Percentiles rank a stretch among this genome's conserved stretches.
Evolutionary conservation across 2,888 invertebrate species (phyloP).

Genomic region (Aromia moschata): DNA sequence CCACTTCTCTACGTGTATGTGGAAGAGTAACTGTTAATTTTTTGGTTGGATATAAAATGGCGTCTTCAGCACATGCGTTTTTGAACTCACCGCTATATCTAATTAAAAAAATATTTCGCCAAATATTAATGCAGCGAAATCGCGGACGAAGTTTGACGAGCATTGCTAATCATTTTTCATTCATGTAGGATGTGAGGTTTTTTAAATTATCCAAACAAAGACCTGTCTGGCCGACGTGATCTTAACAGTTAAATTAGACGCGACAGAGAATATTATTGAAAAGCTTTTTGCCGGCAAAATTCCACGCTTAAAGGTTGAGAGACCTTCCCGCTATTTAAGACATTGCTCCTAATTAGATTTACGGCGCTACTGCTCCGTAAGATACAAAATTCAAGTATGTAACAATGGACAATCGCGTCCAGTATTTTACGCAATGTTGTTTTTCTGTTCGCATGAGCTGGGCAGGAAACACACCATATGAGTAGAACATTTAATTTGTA

Average conservation of each 20-base stretch:
- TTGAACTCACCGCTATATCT: too few relatives aligned
- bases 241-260: conserved; percentile 13
- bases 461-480: conserved; percentile 57
- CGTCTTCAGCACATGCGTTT: too few relatives aligned
- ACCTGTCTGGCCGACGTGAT: neutral
- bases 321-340: conserved; percentile 10
- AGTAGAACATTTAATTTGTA: conserved; percentile 59
- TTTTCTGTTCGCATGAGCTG: conserved; percentile 49
- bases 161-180: too few relatives aligned
- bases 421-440: conserved; percentile 47
- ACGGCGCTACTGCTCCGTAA: conserved; percentile 18
- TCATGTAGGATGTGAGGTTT: too few relatives aligned
- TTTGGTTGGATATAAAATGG: too few relatives aligned
- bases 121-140: too few relatives aligned
- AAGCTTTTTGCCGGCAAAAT: conserved; percentile 8
- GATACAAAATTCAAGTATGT: conserved; percentile 29
- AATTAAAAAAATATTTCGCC: too few relatives aligned
- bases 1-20: too few relatives aligned
- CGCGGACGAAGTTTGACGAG: too few relatives aligned
- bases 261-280: conserved; percentile 1
- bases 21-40: too few relatives aligned
- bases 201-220: conserved; percentile 12
- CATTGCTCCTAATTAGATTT: conserved; percentile 22
- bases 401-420: conserved; percentile 45
- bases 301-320: conserved; percentile 8